Conservation (phyloP, 1,140 invertebrate species). For the Drosophila hydei region DNA sequence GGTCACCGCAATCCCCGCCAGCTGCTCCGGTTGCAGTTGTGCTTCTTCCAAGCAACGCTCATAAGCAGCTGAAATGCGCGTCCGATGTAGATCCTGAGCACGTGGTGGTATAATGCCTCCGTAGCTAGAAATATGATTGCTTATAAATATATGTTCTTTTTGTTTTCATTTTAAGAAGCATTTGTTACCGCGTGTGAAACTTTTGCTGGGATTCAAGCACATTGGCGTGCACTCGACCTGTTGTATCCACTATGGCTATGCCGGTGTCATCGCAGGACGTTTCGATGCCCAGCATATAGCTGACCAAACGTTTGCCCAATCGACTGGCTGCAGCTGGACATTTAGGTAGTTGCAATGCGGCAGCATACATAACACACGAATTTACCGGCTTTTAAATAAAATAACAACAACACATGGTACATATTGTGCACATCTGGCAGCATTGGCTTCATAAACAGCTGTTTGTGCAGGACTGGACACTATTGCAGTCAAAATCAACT, state of each 20-base stretch:
- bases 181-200: slow-evolving; percentile 88
- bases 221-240: slow-evolving; percentile 92
- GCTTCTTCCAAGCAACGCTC: slow-evolving; percentile 88
- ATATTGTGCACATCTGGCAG: slow-evolving; percentile 23
- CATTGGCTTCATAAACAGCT: slow-evolving; percentile 1
- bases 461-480: no score
- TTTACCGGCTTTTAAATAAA: slow-evolving; percentile 27
- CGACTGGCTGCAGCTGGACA: neutral
- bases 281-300: slow-evolving; percentile 92
- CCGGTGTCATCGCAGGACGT: slow-evolving; percentile 99
- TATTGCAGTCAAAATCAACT: no score
- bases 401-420: neutral
- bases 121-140: slow-evolving; percentile 85
- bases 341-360: slow-evolving; percentile 3
- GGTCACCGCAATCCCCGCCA: slow-evolving; percentile 96
- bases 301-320: slow-evolving; percentile 26
- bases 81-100: slow-evolving; percentile 91
- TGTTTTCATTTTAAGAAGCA: neutral
- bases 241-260: slow-evolving; percentile 90
- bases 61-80: slow-evolving; percentile 91
- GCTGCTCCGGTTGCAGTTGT: slow-evolving; percentile 87
- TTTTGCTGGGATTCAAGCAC: slow-evolving; percentile 90
- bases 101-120: slow-evolving; percentile 96
- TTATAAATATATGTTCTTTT: neutral
- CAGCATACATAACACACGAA: slow-evolving; percentile 33